Evolutionary conservation across 2,888 invertebrate species (phyloP), one percentile per base, ranked within the genome.

Genomic region (Microctonus aethiopoides): DNA sequence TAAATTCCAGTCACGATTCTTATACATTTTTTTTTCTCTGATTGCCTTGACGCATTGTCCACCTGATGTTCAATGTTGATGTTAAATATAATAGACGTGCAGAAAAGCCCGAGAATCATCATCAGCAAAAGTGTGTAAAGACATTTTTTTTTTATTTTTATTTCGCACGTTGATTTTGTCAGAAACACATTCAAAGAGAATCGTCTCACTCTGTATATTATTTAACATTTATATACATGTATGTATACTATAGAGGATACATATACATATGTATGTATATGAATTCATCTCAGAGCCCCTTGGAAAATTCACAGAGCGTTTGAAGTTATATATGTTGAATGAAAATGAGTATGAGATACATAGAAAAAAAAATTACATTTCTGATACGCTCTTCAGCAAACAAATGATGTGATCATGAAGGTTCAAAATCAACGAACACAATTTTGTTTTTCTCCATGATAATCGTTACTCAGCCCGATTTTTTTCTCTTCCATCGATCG

Each of bases 21-120:
- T n/a, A 46, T 46, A 4, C 16, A 16, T n/a, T 16, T 7, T 46
- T 7, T 46, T 46, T 7, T 29, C 29, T 7, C 5, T 16, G 46
- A 60, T 59, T 60, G 46, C 60, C 51, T 32, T 52, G 32, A 24
- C 29, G 11, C 29, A 59, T 67, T 51, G 57, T 63, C 70, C 46
- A 46, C 7, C 46, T 46, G 46, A 16, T 16, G 46, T n/a, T 46
- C 6, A 46, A 46, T n/a, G 16, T 16, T 9, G 6, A 9, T 46
- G 1, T 9, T 1, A n/a, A 4, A n/a, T 39, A 39, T 13, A 46
- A 16, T 16, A 46, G 7, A 6, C 1, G 6, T 46, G 16, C 9
- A 20, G 16, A 46, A n/a, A 16, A 46, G 1, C 46, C 7, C 6
- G 1, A n/a, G 9, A 16, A 6, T n/a, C 7, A 46, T 46, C 7